phyloP scores from a whole-genome alignment of 2,888 invertebrate genomes.

The Heliothis peltigera region DNA sequence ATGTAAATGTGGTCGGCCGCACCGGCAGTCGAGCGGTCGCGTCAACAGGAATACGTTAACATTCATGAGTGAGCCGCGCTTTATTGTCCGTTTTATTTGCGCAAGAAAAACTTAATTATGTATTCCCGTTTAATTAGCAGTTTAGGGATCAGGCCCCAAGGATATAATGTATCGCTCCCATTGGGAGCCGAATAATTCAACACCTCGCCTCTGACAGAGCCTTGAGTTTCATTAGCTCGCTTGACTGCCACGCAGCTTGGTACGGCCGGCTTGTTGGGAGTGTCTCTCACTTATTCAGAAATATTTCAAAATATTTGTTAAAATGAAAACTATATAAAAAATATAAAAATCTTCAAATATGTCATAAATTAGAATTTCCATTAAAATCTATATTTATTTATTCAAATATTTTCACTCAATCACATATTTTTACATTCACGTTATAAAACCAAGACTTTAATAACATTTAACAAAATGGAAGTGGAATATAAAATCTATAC shows the following conservation, averaged over 20 bases:
- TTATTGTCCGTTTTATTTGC: slow-evolving; percentile 50
- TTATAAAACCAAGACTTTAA: neutral
- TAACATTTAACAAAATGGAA: slow-evolving; percentile 4
- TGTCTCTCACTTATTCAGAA: neutral
- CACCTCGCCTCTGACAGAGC: slow-evolving; percentile 34
- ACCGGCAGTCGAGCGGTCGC: slow-evolving; percentile 13
- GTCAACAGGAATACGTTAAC: slow-evolving; percentile 39
- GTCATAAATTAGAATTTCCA: neutral
- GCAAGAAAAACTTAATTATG: slow-evolving; percentile 57
- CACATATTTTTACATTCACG: neutral
- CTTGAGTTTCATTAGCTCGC: slow-evolving; percentile 24
- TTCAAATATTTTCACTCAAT: neutral
- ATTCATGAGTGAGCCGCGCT: slow-evolving; percentile 55
- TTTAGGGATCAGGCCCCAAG: slow-evolving; percentile 37
- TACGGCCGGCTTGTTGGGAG: neutral
- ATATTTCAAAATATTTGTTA: neutral
- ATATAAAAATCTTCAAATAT: neutral
- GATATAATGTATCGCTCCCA: slow-evolving; percentile 53
- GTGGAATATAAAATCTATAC: slow-evolving; percentile 12
- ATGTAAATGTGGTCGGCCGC: slow-evolving; percentile 26
- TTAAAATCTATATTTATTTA: neutral
- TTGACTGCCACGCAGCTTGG: slow-evolving; percentile 1
- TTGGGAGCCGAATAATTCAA: slow-evolving; percentile 48
- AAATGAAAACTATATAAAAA: neutral
- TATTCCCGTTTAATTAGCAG: slow-evolving; percentile 60